Percentiles rank a stretch among this genome's conserved stretches.
Evolutionary conservation across 2,888 invertebrate species (phyloP).

Genomic region (Pandemis cinnamomeana): DNA sequence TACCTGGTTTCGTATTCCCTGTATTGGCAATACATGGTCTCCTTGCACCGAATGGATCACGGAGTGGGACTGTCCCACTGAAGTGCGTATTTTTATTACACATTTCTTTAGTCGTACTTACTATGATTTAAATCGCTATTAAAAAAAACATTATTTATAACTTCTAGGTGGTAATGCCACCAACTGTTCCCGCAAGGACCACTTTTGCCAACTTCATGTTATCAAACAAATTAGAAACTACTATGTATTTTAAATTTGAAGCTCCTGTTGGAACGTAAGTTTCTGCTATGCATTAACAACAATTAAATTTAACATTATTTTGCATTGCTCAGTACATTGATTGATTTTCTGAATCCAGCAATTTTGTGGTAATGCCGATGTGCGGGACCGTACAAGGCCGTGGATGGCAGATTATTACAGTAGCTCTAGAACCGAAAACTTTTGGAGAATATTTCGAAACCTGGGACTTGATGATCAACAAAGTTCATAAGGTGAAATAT

Average conservation of each 20-base stretch:
- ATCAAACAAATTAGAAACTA: conserved; percentile 70
- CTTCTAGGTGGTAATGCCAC: conserved; percentile 69
- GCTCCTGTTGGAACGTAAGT: conserved; percentile 72
- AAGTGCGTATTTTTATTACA: conserved; percentile 54
- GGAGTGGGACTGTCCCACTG: conserved; percentile 73
- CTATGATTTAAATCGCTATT: not conserved
- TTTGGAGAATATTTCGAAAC: conserved; percentile 73
- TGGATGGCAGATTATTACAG: conserved; percentile 78
- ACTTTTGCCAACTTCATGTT: conserved; percentile 75
- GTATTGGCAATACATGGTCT: conserved; percentile 75
- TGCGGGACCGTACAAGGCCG: conserved; percentile 74
- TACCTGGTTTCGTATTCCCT: conserved; percentile 76
- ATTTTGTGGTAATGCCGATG: conserved; percentile 74
- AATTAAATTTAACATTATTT: not conserved
- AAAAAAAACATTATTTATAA: not conserved
- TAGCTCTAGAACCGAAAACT: conserved; percentile 72
- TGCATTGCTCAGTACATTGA: not conserved
- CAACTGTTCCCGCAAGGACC: conserved; percentile 75
- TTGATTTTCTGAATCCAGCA: conserved; percentile 53
- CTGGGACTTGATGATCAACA: conserved; percentile 75
- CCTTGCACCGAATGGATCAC: conserved; percentile 72
- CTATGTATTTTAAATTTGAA: conserved; percentile 74
- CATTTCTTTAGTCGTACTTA: not conserved
- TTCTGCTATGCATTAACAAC: not conserved
- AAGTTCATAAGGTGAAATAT: conserved; percentile 64